Evolutionary conservation across 2,888 invertebrate genomes (phyloP).

Genomic region (Drosophila paracracens): DNA sequence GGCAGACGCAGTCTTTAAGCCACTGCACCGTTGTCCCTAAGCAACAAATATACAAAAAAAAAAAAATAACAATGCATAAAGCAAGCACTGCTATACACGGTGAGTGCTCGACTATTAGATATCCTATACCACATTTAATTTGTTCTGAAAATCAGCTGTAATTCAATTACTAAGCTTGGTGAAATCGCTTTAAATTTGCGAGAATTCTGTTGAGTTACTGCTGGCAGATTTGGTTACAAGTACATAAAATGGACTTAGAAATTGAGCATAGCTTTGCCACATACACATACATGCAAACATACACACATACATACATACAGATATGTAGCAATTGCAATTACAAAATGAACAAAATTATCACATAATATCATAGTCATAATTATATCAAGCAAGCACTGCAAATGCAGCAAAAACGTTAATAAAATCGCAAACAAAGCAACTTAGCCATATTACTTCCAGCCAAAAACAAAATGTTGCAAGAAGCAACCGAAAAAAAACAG

Average conservation of each 20-base stretch:
- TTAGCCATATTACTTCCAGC: slow-evolving; percentile 32
- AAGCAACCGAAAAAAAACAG: not conserved
- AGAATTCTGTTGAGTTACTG: not conserved
- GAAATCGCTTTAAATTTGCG: not conserved
- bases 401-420: slow-evolving; percentile 24
- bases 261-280: not conserved
- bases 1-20: slow-evolving; percentile 19
- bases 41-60: slow-evolving; percentile 13
- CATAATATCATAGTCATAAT: slow-evolving; percentile 32
- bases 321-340: not conserved
- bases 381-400: slow-evolving; percentile 14
- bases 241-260: not conserved
- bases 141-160: not conserved
- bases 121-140: not conserved
- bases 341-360: slow-evolving; percentile 7
- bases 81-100: not conserved
- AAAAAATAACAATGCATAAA: slow-evolving; percentile 5
- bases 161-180: not conserved
- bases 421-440: slow-evolving; percentile 43
- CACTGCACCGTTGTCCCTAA: slow-evolving; percentile 7
- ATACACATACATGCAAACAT: not conserved
- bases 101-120: slow-evolving; percentile 3
- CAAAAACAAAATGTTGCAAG: slow-evolving; percentile 1
- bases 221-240: too few relatives aligned
- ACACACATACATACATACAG: not conserved